Percentiles rank a stretch among this genome's conserved stretches.
These are phyloP conservation scores for Drosophila aldrichi DNA, from an alignment of 2,888 invertebrate genomes.

Conservation along the genomic window DNA sequence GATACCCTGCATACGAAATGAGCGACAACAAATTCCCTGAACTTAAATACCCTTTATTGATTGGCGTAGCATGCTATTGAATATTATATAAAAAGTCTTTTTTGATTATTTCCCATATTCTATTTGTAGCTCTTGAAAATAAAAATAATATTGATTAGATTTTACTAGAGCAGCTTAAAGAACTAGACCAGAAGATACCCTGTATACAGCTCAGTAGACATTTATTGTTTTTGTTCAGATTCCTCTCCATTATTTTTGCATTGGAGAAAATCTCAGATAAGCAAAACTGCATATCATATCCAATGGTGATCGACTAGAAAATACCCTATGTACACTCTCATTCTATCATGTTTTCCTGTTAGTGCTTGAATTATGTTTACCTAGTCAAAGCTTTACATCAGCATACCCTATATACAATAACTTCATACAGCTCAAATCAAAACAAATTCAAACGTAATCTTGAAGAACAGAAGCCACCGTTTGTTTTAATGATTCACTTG, in stretches of 20 bases:
- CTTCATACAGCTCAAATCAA: slow-evolving; percentile 1
- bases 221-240: background rate
- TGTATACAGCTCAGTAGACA: background rate
- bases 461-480: background rate
- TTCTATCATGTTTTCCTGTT: background rate
- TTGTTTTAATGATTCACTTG: background rate
- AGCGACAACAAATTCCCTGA: too few relatives aligned
- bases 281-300: background rate
- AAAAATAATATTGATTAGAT: background rate
- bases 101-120: background rate
- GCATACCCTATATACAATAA: background rate
- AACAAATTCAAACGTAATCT: background rate
- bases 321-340: background rate
- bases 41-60: too few relatives aligned
- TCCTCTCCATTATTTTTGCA: background rate
- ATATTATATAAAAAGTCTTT: background rate
- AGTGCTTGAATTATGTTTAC: background rate
- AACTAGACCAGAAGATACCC: background rate
- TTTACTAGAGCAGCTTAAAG: background rate
- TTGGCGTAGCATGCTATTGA: too few relatives aligned
- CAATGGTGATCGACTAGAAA: background rate
- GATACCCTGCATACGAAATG: too few relatives aligned
- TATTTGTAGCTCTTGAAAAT: background rate
- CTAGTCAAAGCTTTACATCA: background rate
- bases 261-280: background rate